A percentile compares a stretch with the other conserved stretches of the same genome.
Evolutionary conservation across 2,797 vertebrate genomes (phyloP).

Genomic region (Oryzias sinensis): DNA sequence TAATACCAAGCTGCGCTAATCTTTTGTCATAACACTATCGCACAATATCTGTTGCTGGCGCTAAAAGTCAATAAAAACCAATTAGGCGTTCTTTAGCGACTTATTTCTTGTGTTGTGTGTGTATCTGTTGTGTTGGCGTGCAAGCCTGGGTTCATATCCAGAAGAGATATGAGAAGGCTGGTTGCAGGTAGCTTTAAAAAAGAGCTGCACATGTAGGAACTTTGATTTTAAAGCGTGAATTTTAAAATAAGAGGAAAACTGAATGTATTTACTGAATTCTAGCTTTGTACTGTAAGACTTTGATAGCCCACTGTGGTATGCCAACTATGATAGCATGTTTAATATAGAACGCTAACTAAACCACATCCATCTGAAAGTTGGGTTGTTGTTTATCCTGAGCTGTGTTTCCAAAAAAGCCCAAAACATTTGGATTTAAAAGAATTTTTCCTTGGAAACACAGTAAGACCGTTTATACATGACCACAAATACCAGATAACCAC

Average conservation of each 20-base stretch:
- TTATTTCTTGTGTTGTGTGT: constrained; percentile 17
- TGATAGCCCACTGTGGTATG: neutral
- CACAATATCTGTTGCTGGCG: constrained; percentile 52
- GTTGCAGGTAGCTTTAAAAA: constrained; percentile 29
- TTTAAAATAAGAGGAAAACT: constrained; percentile 32
- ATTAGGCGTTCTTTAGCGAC: constrained; percentile 55
- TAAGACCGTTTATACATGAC: too few species aligned
- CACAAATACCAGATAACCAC: too few species aligned
- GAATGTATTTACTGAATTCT: constrained; percentile 19
- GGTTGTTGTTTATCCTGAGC: too few species aligned
- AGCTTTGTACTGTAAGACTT: neutral
- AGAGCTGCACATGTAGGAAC: constrained; percentile 11
- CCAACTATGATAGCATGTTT: neutral
- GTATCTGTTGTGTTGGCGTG: constrained; percentile 9
- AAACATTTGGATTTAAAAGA: too few species aligned
- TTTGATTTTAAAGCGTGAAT: constrained; percentile 8
- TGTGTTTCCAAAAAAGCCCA: too few species aligned
- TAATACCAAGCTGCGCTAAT: constrained; percentile 63
- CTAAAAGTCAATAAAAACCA: constrained; percentile 69
- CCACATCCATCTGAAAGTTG: too few species aligned
- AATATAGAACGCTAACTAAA: too few species aligned
- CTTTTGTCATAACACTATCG: constrained; percentile 64
- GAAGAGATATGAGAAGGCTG: constrained; percentile 34
- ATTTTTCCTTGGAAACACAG: too few species aligned
- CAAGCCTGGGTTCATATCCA: constrained; percentile 17